Evolutionary conservation across 2,797 vertebrate species (phyloP).

Genomic region (Scleropages formosus): DNA sequence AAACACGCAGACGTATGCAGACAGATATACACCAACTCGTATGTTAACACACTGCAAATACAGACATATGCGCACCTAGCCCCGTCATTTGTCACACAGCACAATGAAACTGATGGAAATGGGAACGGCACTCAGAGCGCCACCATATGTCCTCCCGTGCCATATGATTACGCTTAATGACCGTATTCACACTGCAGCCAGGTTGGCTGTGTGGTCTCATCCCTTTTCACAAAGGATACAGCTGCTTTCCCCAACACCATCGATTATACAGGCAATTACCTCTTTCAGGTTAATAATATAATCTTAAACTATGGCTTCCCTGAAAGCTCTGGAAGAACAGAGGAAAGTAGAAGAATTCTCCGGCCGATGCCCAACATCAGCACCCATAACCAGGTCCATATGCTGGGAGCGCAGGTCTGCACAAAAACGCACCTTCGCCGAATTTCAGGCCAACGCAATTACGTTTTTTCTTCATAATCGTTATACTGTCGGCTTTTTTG

Average conservation of each 20-base stretch:
- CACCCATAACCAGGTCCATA: too few relatives aligned
- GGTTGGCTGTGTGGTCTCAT: neutral
- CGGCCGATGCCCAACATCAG: too few relatives aligned
- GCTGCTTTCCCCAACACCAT: too few relatives aligned
- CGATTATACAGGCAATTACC: too few relatives aligned
- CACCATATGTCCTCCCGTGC: neutral
- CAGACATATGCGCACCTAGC: constrained; percentile 34
- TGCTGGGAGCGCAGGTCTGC: neutral
- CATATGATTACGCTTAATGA: neutral
- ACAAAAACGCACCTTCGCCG: too few relatives aligned
- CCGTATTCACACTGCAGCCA: too few relatives aligned
- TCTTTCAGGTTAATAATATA: too few relatives aligned
- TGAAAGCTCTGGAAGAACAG: neutral
- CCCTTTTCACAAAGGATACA: neutral
- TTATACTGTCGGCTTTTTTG: too few relatives aligned
- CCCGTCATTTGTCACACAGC: constrained; percentile 15
- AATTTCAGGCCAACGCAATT: too few relatives aligned
- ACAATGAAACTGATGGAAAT: neutral
- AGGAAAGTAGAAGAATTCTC: neutral
- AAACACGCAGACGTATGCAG: constrained; percentile 34
- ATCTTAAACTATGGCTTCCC: too few relatives aligned
- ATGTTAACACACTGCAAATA: constrained; percentile 41
- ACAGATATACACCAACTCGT: neutral
- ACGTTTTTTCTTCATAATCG: too few relatives aligned
- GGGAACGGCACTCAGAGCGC: too few relatives aligned